Evolutionary conservation across 1,140 invertebrate genomes (phyloP).

Genomic region (Drosophila leontia): DNA sequence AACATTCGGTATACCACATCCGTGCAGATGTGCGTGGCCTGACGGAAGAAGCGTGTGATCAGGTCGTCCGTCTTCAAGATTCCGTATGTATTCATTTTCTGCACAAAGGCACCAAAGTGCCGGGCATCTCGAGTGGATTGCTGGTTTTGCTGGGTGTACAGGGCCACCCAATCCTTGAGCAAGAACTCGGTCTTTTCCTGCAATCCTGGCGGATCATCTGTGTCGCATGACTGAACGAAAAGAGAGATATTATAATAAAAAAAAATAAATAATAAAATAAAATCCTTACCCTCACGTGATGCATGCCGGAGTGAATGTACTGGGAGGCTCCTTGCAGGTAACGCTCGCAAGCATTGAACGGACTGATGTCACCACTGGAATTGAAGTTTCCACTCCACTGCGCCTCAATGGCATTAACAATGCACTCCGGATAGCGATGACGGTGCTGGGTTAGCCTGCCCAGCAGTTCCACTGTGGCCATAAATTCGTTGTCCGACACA

Average conservation of each 20-base stretch:
- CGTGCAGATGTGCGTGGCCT: conserved; percentile 98
- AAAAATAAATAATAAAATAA: neutral
- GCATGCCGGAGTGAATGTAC: conserved; percentile 96
- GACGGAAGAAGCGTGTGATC: conserved; percentile 98
- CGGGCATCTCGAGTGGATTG: conserved; percentile 94
- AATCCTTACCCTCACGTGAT: conserved; percentile 88
- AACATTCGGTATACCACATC: conserved; percentile 95
- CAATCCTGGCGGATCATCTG: conserved; percentile 95
- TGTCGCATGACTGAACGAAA: conserved; percentile 88
- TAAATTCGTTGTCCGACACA: conserved; percentile 93
- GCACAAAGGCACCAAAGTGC: conserved; percentile 97
- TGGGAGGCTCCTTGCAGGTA: conserved; percentile 91
- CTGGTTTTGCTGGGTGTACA: conserved; percentile 90
- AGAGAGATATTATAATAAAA: conserved; percentile 7
- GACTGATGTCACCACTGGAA: conserved; percentile 85
- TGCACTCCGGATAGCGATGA: conserved; percentile 91
- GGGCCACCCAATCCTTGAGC: conserved; percentile 96
- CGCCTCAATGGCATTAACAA: conserved; percentile 91
- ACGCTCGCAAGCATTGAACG: conserved; percentile 88
- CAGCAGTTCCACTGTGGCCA: conserved; percentile 93
- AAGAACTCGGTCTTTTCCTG: conserved; percentile 98
- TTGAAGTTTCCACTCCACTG: conserved; percentile 90
- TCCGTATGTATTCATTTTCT: conserved; percentile 98
- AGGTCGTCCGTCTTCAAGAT: conserved; percentile 99
- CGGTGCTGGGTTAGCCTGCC: conserved; percentile 90